Base-by-base conservation (phyloP, 2,113 vertebrate species). In the Hirundichthys speculiger region DNA sequence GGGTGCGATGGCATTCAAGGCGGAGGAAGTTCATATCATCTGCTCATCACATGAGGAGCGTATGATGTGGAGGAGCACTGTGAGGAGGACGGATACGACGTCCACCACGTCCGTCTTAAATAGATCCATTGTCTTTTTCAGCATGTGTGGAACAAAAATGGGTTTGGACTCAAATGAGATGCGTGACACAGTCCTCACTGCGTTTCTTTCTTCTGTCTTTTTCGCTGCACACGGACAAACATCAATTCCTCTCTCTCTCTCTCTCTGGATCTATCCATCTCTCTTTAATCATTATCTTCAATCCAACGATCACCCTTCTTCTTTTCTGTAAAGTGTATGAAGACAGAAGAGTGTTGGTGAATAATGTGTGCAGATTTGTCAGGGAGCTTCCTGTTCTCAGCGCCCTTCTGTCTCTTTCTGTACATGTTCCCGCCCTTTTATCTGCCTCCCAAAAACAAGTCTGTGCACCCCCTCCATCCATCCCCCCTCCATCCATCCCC, bases 351-450 rank as follows among this genome's bases (percentile, higher is more conserved):
- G 25, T 59, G 41, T 43, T 39, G 39, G 27, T 58, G 65, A 68
- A 59, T 79, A 70, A 85, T 70, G 54, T 71, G 79, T 75, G 75
- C 73, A 76, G 25, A 82, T 85, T 75, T 85, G 65, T 66, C 67
- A 75, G 64, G 55, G 69, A 76, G 77, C 83, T 73, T 84, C 55
- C 61, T 84, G 86, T 88, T 77, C 82, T 79, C n/a, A 38, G 48
- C 3, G 25, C 69, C 77, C 69, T 66, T 77, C 77, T 70, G 58
- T 78, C 60, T 48, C 39, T 43, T 64, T 48, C 53, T 53, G 15
- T 64, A 48, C 40, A 46, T 30, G 27, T 54, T 59, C 55, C 13
- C 52, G 25, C 55, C 50, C 30, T 63, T 46, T 45, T 61, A 51
- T 43, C n/a, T 60, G 15, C 1, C n/a, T 25, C 46, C 25, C 13